phyloP scores from a whole-genome alignment of 2,797 vertebrate species.

The Gymnodraco acuticeps region DNA sequence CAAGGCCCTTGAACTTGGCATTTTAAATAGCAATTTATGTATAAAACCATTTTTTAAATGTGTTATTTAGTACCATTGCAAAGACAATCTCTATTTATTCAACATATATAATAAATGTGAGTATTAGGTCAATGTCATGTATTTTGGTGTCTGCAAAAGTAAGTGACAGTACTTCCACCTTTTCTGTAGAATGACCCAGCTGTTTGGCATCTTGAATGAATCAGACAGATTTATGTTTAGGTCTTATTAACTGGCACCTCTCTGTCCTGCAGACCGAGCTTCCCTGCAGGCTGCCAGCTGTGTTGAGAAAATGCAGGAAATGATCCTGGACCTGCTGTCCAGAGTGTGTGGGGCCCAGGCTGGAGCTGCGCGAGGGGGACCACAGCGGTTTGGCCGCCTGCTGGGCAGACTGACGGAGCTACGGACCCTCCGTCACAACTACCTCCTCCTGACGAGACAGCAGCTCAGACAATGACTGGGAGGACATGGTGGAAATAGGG shows the following conservation, averaged over 20 bases:
- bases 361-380: slow-evolving; percentile 81
- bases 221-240: too few relatives aligned
- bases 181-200: too few relatives aligned
- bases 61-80: too few relatives aligned
- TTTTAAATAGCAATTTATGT: too few relatives aligned
- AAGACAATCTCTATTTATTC: too few relatives aligned
- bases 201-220: neutral
- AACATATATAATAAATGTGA: too few relatives aligned
- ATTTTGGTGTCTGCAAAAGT: too few relatives aligned
- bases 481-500: neutral
- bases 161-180: too few relatives aligned
- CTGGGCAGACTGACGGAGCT: slow-evolving; percentile 94
- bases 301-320: slow-evolving; percentile 95
- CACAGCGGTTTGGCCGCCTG: slow-evolving; percentile 93
- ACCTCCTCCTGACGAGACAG: slow-evolving; percentile 83
- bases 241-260: slow-evolving; percentile 1
- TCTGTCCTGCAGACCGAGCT: slow-evolving; percentile 73
- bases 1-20: too few relatives aligned
- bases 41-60: too few relatives aligned
- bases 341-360: slow-evolving; percentile 87
- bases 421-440: slow-evolving; percentile 94
- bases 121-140: too few relatives aligned
- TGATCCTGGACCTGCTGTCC: slow-evolving; percentile 92
- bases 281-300: slow-evolving; percentile 75
- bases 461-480: slow-evolving; percentile 66